Evolutionary conservation across 2,888 invertebrate species (phyloP).

Genomic region (Stenoptilia bipunctidactyla): DNA sequence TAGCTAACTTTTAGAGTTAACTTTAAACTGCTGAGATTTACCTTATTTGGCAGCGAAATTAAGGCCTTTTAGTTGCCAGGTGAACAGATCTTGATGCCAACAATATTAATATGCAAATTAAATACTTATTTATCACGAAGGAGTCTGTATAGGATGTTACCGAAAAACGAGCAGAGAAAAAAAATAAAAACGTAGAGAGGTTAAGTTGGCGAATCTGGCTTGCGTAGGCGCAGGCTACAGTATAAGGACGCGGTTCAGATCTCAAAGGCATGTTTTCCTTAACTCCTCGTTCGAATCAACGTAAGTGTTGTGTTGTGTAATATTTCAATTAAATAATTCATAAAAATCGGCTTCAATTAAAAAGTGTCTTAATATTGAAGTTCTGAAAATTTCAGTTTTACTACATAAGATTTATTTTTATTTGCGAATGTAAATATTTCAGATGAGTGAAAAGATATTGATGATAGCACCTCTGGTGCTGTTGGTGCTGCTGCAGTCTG

Average conservation of each 20-base stretch:
- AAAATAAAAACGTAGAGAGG: constrained; percentile 9
- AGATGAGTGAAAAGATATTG: constrained; percentile 47
- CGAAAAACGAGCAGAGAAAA: neutral
- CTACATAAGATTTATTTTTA: constrained; percentile 6
- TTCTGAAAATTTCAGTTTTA: too few species aligned
- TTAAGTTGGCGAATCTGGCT: constrained; percentile 14
- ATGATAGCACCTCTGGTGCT: constrained; percentile 52
- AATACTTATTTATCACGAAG: neutral
- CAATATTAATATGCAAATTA: neutral
- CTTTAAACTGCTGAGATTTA: too few species aligned
- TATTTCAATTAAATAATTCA: too few species aligned
- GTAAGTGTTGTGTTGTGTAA: neutral
- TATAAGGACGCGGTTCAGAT: constrained; percentile 43
- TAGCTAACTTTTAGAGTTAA: too few species aligned
- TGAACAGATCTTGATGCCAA: too few species aligned
- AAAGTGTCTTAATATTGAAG: too few species aligned
- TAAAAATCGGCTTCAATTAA: too few species aligned
- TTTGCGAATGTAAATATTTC: constrained; percentile 19
- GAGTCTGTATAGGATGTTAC: neutral
- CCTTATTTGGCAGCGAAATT: too few species aligned
- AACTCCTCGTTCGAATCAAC: neutral
- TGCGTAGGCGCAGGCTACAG: constrained; percentile 45
- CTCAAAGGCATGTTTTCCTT: constrained; percentile 38
- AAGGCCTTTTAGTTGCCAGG: too few species aligned
- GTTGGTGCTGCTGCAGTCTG: constrained; percentile 29